Evolutionary conservation across 92 coral and sea anemone genomes (phyloP).

Genomic region (Blastomussa wellsi): DNA sequence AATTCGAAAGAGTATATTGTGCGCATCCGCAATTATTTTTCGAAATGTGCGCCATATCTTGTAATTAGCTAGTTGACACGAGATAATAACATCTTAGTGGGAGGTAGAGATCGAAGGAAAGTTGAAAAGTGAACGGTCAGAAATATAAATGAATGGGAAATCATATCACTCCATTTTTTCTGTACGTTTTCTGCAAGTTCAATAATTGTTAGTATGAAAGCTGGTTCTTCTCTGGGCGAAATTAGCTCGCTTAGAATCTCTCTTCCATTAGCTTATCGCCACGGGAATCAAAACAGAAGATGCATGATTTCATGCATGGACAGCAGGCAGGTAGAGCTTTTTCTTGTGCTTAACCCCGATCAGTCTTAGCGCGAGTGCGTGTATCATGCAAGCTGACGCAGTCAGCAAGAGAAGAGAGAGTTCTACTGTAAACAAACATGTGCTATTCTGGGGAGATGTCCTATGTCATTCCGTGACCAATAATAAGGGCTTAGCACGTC

Average conservation of each 20-base stretch:
- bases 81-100: neutral
- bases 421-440: neutral
- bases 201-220: no score
- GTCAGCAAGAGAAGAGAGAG: neutral
- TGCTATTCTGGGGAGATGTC: neutral
- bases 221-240: no score
- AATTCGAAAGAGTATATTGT: neutral
- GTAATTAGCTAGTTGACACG: neutral
- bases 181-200: neutral
- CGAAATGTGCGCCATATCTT: neutral
- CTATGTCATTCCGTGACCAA: neutral
- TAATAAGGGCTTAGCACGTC: neutral
- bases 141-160: neutral
- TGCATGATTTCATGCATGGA: neutral
- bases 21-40: neutral
- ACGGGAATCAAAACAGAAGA: neutral
- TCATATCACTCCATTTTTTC: neutral
- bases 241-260: no score
- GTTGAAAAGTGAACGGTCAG: neutral
- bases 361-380: neutral
- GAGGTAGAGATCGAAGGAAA: neutral
- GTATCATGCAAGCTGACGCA: neutral
- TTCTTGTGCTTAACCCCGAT: neutral
- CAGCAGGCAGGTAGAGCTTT: neutral
- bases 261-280: neutral